phyloP scores from a whole-genome alignment of 2,888 invertebrate genomes.

The Perizoma flavofasciatum region DNA sequence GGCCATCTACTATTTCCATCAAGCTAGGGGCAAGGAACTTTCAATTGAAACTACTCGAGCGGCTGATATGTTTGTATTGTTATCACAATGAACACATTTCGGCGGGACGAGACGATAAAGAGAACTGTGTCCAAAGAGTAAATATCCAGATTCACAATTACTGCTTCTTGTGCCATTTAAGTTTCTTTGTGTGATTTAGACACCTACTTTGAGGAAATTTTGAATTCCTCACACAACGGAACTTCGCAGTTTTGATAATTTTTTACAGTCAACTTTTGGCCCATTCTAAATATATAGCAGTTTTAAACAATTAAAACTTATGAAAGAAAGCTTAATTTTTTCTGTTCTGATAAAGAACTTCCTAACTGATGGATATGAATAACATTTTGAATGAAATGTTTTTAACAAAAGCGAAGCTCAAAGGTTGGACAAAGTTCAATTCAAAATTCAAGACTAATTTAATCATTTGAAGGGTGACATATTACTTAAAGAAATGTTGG shows the following conservation, averaged over 20 bases:
- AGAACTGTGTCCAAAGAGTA: neutral
- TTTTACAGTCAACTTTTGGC: slow-evolving; percentile 20
- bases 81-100: neutral
- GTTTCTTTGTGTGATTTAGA: too few relatives aligned
- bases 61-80: neutral
- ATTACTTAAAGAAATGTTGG: too few relatives aligned
- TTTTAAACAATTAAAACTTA: neutral
- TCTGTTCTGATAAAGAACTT: too few relatives aligned
- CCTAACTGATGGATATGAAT: too few relatives aligned
- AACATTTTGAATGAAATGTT: too few relatives aligned
- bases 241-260: slow-evolving; percentile 12
- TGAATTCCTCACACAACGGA: slow-evolving; percentile 1
- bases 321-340: too few relatives aligned
- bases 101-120: slow-evolving; percentile 2
- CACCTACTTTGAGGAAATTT: too few relatives aligned
- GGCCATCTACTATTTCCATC: neutral
- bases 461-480: too few relatives aligned
- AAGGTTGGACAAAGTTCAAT: too few relatives aligned
- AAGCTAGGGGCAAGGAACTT: slow-evolving; percentile 10
- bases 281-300: slow-evolving; percentile 1
- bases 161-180: slow-evolving; percentile 1
- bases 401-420: too few relatives aligned
- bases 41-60: slow-evolving; percentile 1
- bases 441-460: too few relatives aligned
- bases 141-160: slow-evolving; percentile 4